Base-by-base conservation (phyloP, 2,797 vertebrate species). In the Cynopterus sphinx region DNA sequence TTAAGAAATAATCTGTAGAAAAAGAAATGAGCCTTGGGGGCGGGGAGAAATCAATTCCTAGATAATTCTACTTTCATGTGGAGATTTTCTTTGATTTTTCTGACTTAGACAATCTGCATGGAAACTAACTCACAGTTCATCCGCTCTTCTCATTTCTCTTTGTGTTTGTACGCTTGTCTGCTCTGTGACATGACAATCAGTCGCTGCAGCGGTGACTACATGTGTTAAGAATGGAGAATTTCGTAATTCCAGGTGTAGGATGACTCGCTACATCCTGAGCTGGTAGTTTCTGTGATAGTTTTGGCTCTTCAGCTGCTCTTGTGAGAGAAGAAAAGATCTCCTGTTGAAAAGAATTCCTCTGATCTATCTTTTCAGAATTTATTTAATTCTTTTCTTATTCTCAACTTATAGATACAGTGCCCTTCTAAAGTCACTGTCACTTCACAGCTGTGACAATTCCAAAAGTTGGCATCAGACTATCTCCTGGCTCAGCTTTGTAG, bases 161-260 rank as follows among this genome's bases (percentile, higher is more conserved):
- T 82, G 68, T 79, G 53, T 85, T 87, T 11, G 0, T 51, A 10
- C 49, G 86, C 91, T 87, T n/a, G 31, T 84, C 70, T 83, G 31
- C n/a, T 91, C 55, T 28, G 82, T 59, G 90, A 90, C 83, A 57
- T 51, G 90, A 74, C 83, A 57, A 2, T 75, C 51, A 55, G 88
- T 92, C 39, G 0, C 96, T 21, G 61, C 39, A 71, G 82, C 43
- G 67, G 95, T 59, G 79, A 41, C 43, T 63, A 6, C 19, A 2
- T 85, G 46, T 88, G 81, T 90, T 78, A 53, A 31, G 94, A 86
- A 92, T 15, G 92, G 87, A 70, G 43, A 94, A 83, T 91, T 85
- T 92, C 74, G 65, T 89, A 57, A 87, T 96, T 94, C 90, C 81
- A 39, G 90, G 70, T 41, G 51, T 21, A 41, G 55, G 67, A n/a